Base-by-base conservation (phyloP, 2,797 vertebrate genomes). In the Scleropages formosus region DNA sequence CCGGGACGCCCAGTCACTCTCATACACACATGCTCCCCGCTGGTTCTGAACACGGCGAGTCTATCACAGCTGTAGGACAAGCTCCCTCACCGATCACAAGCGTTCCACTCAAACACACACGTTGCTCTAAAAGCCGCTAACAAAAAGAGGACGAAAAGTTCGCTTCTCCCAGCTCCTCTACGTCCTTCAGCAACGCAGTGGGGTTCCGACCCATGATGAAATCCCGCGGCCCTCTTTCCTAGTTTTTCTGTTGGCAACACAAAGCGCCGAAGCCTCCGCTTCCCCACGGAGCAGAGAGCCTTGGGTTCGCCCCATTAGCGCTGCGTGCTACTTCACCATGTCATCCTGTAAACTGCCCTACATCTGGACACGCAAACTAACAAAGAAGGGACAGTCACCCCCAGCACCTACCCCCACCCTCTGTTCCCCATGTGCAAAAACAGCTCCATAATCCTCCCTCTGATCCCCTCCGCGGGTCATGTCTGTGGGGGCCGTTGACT, bases 401-500 rank as follows among this genome's bases (percentile, higher is more conserved):
- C 24, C 1, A 15, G 46, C 31, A 18, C 44, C 66, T n/a, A 13
- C 12, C 13, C 27, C 27, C 12, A 20, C 60, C 53, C 53, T 56
- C 31, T 39, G 31, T 11, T 10, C 31, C 27, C 51, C 49, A 22
- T 26, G 22, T 51, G 66, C 18, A 68, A 68, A 24, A 68, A 68
- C 27, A 56, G 22, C 60, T 20, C 56, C 16, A 39, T 61, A 75
- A 75, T 62, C 74, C 74, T 49, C 1, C 49, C 56, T 8, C 16
- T 10, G 15, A 26, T 24, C 8, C 53, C 8, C 26, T 72, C 70
- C 58, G 31, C 47, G 13, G 49, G 47, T 56, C 47, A 70, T 13
- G 20, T 1, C 26, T 51, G 81, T 67, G 39, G n/a, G 77, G 77
- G 79, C 8, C 80, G 88, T 90, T 90, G 90, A 87, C 83, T 91